phyloP scores from a whole-genome alignment of 2,797 vertebrate species.

The Danio kyathit region DNA sequence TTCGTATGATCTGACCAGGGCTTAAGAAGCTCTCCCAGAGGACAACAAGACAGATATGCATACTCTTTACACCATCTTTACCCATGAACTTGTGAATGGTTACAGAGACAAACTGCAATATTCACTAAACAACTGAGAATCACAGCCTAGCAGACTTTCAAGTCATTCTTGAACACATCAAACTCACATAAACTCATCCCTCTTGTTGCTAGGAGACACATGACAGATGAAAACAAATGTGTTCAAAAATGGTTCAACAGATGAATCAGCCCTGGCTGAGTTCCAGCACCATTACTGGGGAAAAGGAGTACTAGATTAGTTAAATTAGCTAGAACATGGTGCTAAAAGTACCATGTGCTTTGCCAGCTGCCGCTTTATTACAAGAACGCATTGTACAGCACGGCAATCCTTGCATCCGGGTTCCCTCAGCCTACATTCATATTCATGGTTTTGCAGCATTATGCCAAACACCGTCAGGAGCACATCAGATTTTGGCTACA shows the following conservation, averaged over 20 bases:
- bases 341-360: not conserved
- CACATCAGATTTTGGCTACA: slow-evolving; percentile 61
- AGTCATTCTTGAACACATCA: not conserved
- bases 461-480: slow-evolving; percentile 54
- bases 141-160: not conserved
- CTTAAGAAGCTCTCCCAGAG: no score
- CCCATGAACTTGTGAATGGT: no score
- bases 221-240: not conserved
- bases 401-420: not conserved
- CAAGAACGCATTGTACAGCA: not conserved
- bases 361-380: not conserved
- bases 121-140: not conserved
- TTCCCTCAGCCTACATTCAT: slow-evolving; percentile 9
- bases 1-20: no score
- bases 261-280: not conserved
- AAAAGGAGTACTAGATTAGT: not conserved
- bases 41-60: no score
- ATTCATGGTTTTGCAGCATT: slow-evolving; percentile 21
- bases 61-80: no score
- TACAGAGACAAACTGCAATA: not conserved
- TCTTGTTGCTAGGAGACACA: not conserved
- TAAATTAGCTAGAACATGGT: not conserved
- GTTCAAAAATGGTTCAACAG: not conserved
- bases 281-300: not conserved
- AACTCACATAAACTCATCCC: not conserved